phyloP scores from a whole-genome alignment of 2,113 vertebrate species.

The Nothocercus nigrocapillus region DNA sequence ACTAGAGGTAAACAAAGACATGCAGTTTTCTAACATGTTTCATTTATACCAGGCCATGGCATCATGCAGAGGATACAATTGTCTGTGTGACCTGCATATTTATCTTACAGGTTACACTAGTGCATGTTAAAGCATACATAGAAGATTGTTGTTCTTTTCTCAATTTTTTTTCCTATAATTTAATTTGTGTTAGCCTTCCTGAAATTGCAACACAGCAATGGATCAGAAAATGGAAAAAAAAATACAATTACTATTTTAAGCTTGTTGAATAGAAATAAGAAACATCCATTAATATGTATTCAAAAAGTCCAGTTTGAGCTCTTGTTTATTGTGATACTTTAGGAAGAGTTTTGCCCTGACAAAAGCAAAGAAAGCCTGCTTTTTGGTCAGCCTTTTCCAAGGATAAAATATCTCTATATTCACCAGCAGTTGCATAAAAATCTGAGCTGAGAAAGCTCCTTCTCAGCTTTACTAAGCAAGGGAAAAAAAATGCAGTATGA shows the following conservation, averaged over 20 bases:
- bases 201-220: slow-evolving; percentile 20
- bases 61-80: slow-evolving; percentile 63
- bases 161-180: slow-evolving; percentile 47
- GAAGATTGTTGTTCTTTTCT: slow-evolving; percentile 60
- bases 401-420: slow-evolving; percentile 28
- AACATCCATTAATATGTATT: neutral
- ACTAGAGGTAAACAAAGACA: slow-evolving; percentile 67
- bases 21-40: slow-evolving; percentile 68
- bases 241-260: neutral
- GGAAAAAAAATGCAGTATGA: neutral
- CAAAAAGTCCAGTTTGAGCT: slow-evolving; percentile 28
- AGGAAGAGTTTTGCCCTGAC: slow-evolving; percentile 56
- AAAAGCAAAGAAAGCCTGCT: slow-evolving; percentile 41
- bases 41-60: slow-evolving; percentile 65
- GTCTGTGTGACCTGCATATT: slow-evolving; percentile 70
- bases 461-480: slow-evolving; percentile 7
- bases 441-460: neutral
- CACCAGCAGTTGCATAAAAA: slow-evolving; percentile 35
- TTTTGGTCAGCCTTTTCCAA: slow-evolving; percentile 4
- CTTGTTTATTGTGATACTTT: slow-evolving; percentile 44
- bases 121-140: slow-evolving; percentile 80
- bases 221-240: slow-evolving; percentile 24
- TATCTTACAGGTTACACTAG: slow-evolving; percentile 73
- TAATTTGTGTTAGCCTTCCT: slow-evolving; percentile 62
- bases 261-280: slow-evolving; percentile 26